These are phyloP conservation scores for Alligator sinensis DNA, from an alignment of 2,113 vertebrate species.

Conservation along the genomic window DNA sequence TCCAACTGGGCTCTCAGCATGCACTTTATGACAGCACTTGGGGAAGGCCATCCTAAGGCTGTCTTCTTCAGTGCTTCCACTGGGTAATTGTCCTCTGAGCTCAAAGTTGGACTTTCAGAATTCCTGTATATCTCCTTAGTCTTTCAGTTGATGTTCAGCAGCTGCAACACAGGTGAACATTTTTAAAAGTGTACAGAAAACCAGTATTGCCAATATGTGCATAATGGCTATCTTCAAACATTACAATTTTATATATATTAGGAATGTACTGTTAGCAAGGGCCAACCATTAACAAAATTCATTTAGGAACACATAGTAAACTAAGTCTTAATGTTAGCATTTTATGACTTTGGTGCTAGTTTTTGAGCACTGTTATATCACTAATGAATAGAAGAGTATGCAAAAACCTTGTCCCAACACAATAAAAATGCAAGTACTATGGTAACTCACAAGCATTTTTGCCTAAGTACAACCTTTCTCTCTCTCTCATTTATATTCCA, in stretches of 20 bases:
- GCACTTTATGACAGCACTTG: neutral
- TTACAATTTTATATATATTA: neutral
- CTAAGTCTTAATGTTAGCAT: neutral
- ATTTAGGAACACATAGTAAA: neutral
- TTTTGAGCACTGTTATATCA: neutral
- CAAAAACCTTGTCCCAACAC: neutral
- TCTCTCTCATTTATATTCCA: neutral
- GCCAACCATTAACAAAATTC: neutral
- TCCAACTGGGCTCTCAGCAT: neutral
- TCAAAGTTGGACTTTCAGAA: neutral
- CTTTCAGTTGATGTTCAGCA: neutral
- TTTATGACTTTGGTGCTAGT: neutral
- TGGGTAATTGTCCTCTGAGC: neutral
- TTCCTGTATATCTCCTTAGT: neutral
- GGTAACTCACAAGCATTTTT: neutral
- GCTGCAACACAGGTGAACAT: neutral
- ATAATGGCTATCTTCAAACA: neutral
- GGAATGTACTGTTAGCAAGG: neutral
- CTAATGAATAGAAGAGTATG: neutral
- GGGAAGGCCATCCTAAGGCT: neutral
- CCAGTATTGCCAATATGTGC: neutral
- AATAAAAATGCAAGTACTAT: neutral
- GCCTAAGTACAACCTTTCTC: neutral
- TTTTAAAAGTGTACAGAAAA: neutral
- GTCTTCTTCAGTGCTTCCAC: neutral